Conservation (phyloP, 2,888 invertebrate genomes). For the Apodemia duryi region DNA sequence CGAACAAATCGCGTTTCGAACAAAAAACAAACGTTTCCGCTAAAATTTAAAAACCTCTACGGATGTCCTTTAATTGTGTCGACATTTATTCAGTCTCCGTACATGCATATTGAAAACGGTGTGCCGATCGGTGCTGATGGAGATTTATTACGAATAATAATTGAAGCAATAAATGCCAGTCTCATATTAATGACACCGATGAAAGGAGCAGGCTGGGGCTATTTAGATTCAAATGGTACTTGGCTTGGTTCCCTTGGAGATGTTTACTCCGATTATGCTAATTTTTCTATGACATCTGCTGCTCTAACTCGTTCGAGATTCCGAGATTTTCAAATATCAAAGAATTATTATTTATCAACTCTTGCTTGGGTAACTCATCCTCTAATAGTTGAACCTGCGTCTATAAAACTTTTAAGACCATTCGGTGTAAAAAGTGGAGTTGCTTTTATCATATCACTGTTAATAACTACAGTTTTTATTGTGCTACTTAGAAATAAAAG, state of each 20-base stretch:
- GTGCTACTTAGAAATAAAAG: slow-evolving; percentile 40
- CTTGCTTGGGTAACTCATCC: slow-evolving; percentile 57
- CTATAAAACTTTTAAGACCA: slow-evolving; percentile 55
- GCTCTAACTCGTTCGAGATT: slow-evolving; percentile 50
- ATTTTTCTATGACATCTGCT: slow-evolving; percentile 62
- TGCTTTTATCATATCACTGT: slow-evolving; percentile 44
- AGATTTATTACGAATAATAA: slow-evolving; percentile 48
- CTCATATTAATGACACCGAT: slow-evolving; percentile 49
- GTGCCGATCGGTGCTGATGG: slow-evolving; percentile 54
- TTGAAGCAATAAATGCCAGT: slow-evolving; percentile 48
- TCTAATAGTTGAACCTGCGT: slow-evolving; percentile 43
- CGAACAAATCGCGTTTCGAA: background rate
- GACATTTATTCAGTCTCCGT: slow-evolving; percentile 54
- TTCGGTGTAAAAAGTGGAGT: slow-evolving; percentile 43
- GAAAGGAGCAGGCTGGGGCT: slow-evolving; percentile 55
- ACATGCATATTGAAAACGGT: slow-evolving; percentile 47
- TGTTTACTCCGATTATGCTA: slow-evolving; percentile 51
- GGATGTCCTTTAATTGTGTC: slow-evolving; percentile 52
- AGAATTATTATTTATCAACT: slow-evolving; percentile 38
- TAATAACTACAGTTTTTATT: slow-evolving; percentile 42
- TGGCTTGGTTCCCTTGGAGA: slow-evolving; percentile 65
- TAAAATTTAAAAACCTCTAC: slow-evolving; percentile 50
- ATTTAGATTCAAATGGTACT: slow-evolving; percentile 43
- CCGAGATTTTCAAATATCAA: slow-evolving; percentile 52
- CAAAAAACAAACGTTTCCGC: slow-evolving; percentile 40